Evolutionary conservation across 2,113 vertebrate species (phyloP).

Genomic region (Cervus canadensis): DNA sequence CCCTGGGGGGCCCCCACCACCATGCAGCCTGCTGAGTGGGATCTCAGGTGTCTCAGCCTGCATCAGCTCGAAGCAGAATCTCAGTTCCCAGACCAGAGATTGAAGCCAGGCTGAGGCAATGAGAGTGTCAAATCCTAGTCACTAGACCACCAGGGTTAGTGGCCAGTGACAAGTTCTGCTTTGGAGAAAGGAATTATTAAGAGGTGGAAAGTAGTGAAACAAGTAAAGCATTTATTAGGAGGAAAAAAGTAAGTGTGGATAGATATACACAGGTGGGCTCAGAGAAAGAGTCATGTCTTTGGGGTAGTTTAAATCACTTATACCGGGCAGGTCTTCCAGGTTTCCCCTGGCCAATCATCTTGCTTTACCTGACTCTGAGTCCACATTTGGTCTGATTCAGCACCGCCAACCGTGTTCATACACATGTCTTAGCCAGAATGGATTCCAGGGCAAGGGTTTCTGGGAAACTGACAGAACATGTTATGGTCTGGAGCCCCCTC

Average conservation of each 20-base stretch:
- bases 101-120: background rate
- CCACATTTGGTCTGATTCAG: background rate
- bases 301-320: background rate
- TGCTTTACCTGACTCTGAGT: background rate
- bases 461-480: background rate
- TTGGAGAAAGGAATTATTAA: background rate
- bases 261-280: background rate
- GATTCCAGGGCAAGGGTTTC: background rate
- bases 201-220: background rate
- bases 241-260: background rate
- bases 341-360: background rate
- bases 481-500: background rate
- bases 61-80: background rate
- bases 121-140: background rate
- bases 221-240: background rate
- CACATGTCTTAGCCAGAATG: background rate
- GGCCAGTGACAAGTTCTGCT: background rate
- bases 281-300: background rate
- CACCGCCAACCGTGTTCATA: background rate
- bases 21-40: accelerated
- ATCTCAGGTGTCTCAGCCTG: background rate
- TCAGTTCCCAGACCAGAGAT: accelerated
- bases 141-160: background rate
- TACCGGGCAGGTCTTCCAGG: accelerated
- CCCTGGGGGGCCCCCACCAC: too few relatives aligned